Evolutionary conservation across 2,888 invertebrate genomes (phyloP), one percentile per base, ranked within the genome.

Genomic region (Acrocyrtus sp.): DNA sequence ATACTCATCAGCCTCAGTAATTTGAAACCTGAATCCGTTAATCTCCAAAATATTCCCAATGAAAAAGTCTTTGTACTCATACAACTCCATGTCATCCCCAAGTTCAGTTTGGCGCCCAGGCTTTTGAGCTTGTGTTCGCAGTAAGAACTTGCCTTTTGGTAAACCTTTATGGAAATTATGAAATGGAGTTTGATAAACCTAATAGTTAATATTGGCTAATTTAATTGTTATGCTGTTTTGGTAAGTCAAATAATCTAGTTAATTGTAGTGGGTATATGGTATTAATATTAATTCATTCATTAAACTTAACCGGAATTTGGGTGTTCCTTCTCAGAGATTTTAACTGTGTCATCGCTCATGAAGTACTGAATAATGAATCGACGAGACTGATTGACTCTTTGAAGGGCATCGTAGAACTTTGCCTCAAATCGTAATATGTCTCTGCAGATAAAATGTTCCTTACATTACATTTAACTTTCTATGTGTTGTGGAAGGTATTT

Each of bases 1-100:
- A 82, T 93, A 96, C 82, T 93, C 92, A 83, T 97, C 96, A 1
- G 95, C 94, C 1, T 90, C 90, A 0, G 89, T 86, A 29, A 97
- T 86, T 54, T 91, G 86, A 84, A 96, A 96, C 53, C 90, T 85
- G 82, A 93, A 94, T 78, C 90, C 89, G 83, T 92, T 91, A 19
- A 96, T 87, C 45, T 90, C 89, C 50, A 96, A 82, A 50, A 88
- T 88, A 22, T 92, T 91, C 1, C 96, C 96, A 22, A 96, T 88
- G 86, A 90, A 94, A 86, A 96, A 92, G 83, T 96, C 91, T 79
- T 90, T 87, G 5, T 93, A 90, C 0, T 89, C 88, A 83, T 93
- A 96, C 78, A 89, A 88, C 4, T 88, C 87, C 0, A 95, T 95
- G 47, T 91, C 89, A 79, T 90, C 88, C 6, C 90, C 89, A 48